These are phyloP conservation scores for Leptobrachium leishanense DNA, from an alignment of 2,113 vertebrate species.

Conservation along the genomic window DNA sequence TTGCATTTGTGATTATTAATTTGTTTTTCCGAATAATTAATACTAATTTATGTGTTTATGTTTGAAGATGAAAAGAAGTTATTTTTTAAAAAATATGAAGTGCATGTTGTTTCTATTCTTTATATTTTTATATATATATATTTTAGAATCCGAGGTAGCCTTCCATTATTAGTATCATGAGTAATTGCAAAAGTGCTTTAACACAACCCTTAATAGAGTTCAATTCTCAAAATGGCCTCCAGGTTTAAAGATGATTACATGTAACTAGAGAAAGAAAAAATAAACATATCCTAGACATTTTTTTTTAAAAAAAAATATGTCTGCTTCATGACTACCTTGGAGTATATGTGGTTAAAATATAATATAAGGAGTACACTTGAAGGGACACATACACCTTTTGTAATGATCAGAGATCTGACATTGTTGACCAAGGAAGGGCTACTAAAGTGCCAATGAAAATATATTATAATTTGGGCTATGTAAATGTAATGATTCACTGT, in stretches of 20 bases:
- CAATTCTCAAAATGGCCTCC: conserved; percentile 66
- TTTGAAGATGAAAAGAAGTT: conserved; percentile 44
- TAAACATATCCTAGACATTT: too few relatives aligned
- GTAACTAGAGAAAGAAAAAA: conserved; percentile 37
- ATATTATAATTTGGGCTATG: conserved; percentile 48
- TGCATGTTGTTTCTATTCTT: conserved; percentile 61
- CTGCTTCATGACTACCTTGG: too few relatives aligned
- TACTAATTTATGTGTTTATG: conserved; percentile 12
- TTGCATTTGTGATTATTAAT: conserved; percentile 23
- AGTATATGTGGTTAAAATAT: not conserved
- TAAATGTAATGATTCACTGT: not conserved
- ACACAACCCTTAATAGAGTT: conserved; percentile 63
- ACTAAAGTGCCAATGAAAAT: conserved; percentile 49
- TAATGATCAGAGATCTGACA: too few relatives aligned
- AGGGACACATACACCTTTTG: not conserved
- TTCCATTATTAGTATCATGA: conserved; percentile 65
- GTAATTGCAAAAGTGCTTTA: conserved; percentile 70
- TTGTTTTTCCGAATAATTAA: conserved; percentile 25
- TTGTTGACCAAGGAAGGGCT: not conserved
- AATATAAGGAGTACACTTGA: not conserved
- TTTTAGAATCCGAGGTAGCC: conserved; percentile 79
- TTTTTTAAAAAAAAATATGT: too few relatives aligned
- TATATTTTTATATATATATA: conserved; percentile 65
- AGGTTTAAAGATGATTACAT: conserved; percentile 53
- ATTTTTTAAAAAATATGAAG: conserved; percentile 57